A percentile compares a stretch with the other conserved stretches of the same genome.
phyloP scores from a whole-genome alignment of 1,140 invertebrate genomes.

The Lysiphlebus fabarum region DNA sequence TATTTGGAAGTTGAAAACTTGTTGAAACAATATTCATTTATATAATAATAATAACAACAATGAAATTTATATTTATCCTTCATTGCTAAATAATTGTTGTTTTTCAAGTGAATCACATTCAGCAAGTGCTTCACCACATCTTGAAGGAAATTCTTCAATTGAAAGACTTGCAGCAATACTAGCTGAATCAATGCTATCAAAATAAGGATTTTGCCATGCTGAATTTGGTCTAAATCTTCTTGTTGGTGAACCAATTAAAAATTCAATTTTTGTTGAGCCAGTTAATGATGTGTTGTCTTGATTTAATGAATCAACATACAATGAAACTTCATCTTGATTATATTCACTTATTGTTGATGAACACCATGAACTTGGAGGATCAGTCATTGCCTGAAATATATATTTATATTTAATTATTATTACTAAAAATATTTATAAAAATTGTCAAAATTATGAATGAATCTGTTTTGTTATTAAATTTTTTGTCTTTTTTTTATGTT shows the following conservation, averaged over 20 bases:
- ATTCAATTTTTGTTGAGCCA: constrained; percentile 47
- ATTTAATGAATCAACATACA: constrained; percentile 52
- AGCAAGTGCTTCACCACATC: constrained; percentile 55
- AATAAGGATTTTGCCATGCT: constrained; percentile 47
- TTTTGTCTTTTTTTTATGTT: constrained; percentile 1
- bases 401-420: not conserved
- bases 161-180: constrained; percentile 40
- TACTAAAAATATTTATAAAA: too few relatives aligned
- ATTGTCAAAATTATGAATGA: constrained; percentile 5
- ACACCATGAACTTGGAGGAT: constrained; percentile 54
- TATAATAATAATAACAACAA: not conserved
- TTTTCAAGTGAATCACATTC: constrained; percentile 59
- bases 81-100: constrained; percentile 41
- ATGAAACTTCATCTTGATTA: constrained; percentile 43
- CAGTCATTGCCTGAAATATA: constrained; percentile 42
- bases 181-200: constrained; percentile 59
- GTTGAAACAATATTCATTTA: too few relatives aligned
- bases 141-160: constrained; percentile 47
- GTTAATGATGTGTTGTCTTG: constrained; percentile 43
- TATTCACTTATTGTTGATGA: constrained; percentile 39
- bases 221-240: constrained; percentile 38
- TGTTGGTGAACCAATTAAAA: constrained; percentile 48
- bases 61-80: constrained; percentile 28
- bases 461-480: constrained; percentile 11
- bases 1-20: too few relatives aligned